These are phyloP conservation scores for Epinotia nisella DNA, from an alignment of 2,888 invertebrate species.

Conservation along the genomic window DNA sequence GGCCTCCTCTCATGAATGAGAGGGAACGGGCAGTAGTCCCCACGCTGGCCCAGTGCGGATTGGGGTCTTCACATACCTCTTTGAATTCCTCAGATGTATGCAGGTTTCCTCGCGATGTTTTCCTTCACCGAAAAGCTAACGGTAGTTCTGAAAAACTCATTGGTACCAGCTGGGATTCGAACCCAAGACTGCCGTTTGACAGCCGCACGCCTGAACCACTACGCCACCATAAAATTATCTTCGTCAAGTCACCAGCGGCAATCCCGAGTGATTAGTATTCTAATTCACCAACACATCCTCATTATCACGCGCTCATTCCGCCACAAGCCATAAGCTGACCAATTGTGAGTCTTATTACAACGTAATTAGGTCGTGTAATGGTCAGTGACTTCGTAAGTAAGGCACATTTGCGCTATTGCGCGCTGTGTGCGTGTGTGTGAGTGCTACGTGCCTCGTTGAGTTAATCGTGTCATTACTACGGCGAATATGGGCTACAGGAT, in stretches of 20 bases:
- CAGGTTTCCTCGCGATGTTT: no score
- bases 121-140: no score
- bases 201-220: no score
- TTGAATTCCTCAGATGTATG: no score
- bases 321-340: neutral
- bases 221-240: no score
- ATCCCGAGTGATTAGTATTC: slow-evolving; percentile 17
- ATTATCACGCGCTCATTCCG: neutral
- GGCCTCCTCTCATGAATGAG: no score
- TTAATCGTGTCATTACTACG: slow-evolving; percentile 70
- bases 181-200: no score
- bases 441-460: slow-evolving; percentile 53
- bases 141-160: no score
- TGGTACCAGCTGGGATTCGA: no score
- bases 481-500: slow-evolving; percentile 51
- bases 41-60: no score
- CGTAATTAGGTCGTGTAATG: neutral
- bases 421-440: slow-evolving; percentile 28
- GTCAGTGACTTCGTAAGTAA: neutral
- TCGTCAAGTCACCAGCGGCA: neutral
- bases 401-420: slow-evolving; percentile 48
- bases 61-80: no score
- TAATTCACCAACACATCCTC: slow-evolving; percentile 27
- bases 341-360: slow-evolving; percentile 1
- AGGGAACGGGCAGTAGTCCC: no score